These are phyloP conservation scores for Magallana angulata DNA, from an alignment of 1,140 invertebrate species.

Conservation along the genomic window DNA sequence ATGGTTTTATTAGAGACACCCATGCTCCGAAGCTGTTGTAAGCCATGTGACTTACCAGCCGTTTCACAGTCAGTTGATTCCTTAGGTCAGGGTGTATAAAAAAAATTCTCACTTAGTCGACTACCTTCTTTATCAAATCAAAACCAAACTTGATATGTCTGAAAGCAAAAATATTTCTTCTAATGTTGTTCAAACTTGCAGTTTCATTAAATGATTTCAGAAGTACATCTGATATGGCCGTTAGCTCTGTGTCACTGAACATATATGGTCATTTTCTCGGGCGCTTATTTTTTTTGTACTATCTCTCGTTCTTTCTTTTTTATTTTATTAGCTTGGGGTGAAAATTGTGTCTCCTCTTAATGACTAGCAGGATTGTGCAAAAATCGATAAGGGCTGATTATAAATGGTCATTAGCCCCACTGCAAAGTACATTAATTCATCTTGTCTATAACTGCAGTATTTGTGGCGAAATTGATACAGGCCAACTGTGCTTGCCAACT, in stretches of 20 bases:
- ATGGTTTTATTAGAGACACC: slow-evolving; percentile 19
- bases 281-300: background rate
- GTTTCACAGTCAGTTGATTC: background rate
- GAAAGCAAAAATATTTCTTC: no score
- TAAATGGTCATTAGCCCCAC: slow-evolving; percentile 30
- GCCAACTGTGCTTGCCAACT: background rate
- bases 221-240: background rate
- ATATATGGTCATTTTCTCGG: slow-evolving; percentile 18
- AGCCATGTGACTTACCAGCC: slow-evolving; percentile 21
- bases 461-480: slow-evolving; percentile 4
- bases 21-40: background rate
- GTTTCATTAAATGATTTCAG: background rate
- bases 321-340: slow-evolving; percentile 3
- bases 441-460: slow-evolving; percentile 30
- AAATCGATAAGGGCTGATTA: slow-evolving; percentile 30
- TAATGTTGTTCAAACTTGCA: background rate
- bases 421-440: slow-evolving; percentile 38
- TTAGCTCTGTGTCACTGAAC: background rate
- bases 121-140: no score
- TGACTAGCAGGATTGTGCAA: slow-evolving; percentile 28
- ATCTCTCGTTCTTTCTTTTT: background rate
- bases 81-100: background rate
- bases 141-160: no score
- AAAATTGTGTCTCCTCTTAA: slow-evolving; percentile 28
- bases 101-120: no score